Evolutionary conservation across 1,140 invertebrate species (phyloP).

Genomic region (Cataglyphis hispanica): DNA sequence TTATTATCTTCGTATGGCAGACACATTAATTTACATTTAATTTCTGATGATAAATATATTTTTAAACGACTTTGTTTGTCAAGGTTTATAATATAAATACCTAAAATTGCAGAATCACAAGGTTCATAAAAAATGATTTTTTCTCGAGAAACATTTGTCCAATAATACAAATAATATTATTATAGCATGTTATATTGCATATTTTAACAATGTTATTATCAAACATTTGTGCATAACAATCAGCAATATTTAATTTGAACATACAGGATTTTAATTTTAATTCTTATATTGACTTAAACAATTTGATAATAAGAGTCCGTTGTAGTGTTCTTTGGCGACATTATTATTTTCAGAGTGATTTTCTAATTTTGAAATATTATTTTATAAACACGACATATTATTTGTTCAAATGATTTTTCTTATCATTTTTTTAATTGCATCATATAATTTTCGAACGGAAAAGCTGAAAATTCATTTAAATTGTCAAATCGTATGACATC

Average conservation of each 20-base stretch:
- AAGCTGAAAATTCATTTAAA: conserved; percentile 15
- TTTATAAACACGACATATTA: conserved; percentile 2
- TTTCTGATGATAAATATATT: too few species aligned
- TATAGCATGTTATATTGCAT: background rate
- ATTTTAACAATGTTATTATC: background rate
- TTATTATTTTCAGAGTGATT: conserved; percentile 1
- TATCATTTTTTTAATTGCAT: conserved; percentile 3
- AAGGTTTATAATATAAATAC: too few species aligned
- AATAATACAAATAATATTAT: conserved; percentile 9
- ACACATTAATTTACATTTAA: background rate
- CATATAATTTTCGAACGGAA: background rate
- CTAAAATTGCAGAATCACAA: too few species aligned
- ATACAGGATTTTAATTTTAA: conserved; percentile 3
- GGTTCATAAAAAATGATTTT: background rate
- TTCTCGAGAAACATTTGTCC: background rate
- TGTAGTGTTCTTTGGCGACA: conserved; percentile 1
- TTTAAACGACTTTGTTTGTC: too few species aligned
- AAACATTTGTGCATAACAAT: background rate
- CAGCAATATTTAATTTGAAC: background rate
- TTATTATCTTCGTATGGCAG: background rate
- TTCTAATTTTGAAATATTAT: conserved; percentile 3
- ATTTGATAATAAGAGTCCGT: background rate
- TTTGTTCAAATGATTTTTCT: conserved; percentile 5
- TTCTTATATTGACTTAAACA: conserved; percentile 1
- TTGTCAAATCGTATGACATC: background rate